phyloP scores from a whole-genome alignment of 1,140 invertebrate species.

The Zaprionus vittiger region DNA sequence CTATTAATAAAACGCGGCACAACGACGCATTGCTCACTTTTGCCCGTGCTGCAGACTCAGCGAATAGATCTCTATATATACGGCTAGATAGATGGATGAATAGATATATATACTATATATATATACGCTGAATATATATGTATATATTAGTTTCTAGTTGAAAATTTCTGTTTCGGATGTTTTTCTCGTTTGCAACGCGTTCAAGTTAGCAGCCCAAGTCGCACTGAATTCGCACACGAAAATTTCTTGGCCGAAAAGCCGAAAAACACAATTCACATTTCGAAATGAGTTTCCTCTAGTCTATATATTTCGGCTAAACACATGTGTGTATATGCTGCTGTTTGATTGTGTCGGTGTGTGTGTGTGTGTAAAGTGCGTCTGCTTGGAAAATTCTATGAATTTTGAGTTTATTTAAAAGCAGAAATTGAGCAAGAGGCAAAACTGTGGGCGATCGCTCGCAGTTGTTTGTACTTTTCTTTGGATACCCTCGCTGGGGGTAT shows the following conservation, averaged over 20 bases:
- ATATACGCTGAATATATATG: slow-evolving; percentile 14
- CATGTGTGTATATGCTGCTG: slow-evolving; percentile 39
- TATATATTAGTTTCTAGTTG: slow-evolving; percentile 69
- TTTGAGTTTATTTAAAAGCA: slow-evolving; percentile 79
- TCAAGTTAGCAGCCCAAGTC: slow-evolving; percentile 84
- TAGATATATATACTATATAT: slow-evolving; percentile 23
- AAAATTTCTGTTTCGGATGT: slow-evolving; percentile 71
- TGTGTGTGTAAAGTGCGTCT: slow-evolving; percentile 75
- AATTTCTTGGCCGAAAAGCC: slow-evolving; percentile 74
- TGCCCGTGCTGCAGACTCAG: slow-evolving; percentile 70
- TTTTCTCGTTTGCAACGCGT: slow-evolving; percentile 83
- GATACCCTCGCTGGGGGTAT: slow-evolving; percentile 11
- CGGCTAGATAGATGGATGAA: slow-evolving; percentile 62
- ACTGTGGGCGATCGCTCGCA: slow-evolving; percentile 44
- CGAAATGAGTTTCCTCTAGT: slow-evolving; percentile 48
- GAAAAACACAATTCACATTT: slow-evolving; percentile 64
- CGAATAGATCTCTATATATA: slow-evolving; percentile 76
- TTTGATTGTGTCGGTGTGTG: slow-evolving; percentile 14
- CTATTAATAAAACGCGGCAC: slow-evolving; percentile 75
- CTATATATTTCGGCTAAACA: slow-evolving; percentile 54
- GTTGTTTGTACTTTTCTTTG: slow-evolving; percentile 56
- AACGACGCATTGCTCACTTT: slow-evolving; percentile 76
- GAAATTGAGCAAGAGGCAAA: slow-evolving; percentile 62
- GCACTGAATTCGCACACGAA: slow-evolving; percentile 83
- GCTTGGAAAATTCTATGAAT: slow-evolving; percentile 78